phyloP scores from a whole-genome alignment of 1,140 invertebrate species.

The Anastrepha ludens region DNA sequence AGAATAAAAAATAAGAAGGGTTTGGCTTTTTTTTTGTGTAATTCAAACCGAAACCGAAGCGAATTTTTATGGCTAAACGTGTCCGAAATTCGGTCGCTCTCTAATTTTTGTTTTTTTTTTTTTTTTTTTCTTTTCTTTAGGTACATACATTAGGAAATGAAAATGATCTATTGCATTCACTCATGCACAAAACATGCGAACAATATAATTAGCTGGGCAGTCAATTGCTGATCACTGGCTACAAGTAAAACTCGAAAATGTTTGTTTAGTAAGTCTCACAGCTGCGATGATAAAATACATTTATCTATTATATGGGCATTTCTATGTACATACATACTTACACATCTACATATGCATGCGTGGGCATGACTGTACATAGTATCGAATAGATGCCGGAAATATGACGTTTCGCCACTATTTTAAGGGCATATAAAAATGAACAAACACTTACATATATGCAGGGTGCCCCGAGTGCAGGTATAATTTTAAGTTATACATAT shows the following conservation, averaged over 20 bases:
- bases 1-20: no score
- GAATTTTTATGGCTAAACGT: no score
- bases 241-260: background rate
- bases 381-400: background rate
- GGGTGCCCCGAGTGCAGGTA: no score
- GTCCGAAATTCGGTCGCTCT: no score
- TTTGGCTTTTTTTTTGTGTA: no score
- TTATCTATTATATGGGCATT: background rate
- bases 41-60: no score
- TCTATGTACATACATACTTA: background rate
- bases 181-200: background rate
- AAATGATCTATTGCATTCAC: background rate
- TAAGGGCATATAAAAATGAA: background rate
- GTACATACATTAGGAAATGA: background rate
- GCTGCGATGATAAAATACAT: background rate
- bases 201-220: background rate
- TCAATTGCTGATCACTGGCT: background rate
- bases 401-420: constrained; percentile 17
- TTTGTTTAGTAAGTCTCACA: background rate
- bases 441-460: background rate
- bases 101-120: no score
- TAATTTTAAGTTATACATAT: no score
- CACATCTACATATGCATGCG: background rate
- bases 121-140: background rate
- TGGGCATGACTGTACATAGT: background rate